Conservation (phyloP, 2,797 vertebrate species). For the Eremophila alpestris region DNA sequence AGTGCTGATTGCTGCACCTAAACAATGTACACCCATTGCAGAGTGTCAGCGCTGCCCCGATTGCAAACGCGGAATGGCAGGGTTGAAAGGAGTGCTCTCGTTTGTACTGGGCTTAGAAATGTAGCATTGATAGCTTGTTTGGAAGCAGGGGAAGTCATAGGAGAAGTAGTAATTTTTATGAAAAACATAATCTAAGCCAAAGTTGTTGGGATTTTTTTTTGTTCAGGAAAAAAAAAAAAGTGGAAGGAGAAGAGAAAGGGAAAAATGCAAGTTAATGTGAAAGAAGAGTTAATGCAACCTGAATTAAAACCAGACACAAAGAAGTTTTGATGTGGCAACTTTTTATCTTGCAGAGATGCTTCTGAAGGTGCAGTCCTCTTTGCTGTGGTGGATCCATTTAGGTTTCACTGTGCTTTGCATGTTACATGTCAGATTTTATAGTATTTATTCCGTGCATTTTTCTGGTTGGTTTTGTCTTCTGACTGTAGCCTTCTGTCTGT, state of each 20-base stretch:
- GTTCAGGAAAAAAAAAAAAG: neutral
- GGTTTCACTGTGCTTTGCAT: neutral
- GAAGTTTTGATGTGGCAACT: neutral
- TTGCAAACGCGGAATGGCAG: neutral
- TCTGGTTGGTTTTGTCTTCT: neutral
- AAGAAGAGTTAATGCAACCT: neutral
- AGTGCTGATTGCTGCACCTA: neutral
- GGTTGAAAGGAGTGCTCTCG: neutral
- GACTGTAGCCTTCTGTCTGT: neutral
- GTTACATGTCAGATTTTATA: neutral
- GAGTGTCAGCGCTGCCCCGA: rapidly evolving
- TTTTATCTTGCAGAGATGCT: neutral
- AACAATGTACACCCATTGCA: neutral
- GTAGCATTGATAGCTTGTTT: neutral
- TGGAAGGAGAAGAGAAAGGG: neutral
- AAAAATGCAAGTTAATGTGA: neutral
- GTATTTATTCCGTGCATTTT: neutral
- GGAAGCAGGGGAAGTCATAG: neutral
- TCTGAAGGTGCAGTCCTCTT: neutral
- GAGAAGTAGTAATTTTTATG: neutral
- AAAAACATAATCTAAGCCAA: neutral
- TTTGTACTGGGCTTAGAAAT: neutral
- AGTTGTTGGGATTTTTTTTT: neutral
- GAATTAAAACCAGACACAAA: neutral
- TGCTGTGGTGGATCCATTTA: neutral